Evolutionary conservation across 2,888 invertebrate species (phyloP).

Genomic region (Agrilus cyanescens): DNA sequence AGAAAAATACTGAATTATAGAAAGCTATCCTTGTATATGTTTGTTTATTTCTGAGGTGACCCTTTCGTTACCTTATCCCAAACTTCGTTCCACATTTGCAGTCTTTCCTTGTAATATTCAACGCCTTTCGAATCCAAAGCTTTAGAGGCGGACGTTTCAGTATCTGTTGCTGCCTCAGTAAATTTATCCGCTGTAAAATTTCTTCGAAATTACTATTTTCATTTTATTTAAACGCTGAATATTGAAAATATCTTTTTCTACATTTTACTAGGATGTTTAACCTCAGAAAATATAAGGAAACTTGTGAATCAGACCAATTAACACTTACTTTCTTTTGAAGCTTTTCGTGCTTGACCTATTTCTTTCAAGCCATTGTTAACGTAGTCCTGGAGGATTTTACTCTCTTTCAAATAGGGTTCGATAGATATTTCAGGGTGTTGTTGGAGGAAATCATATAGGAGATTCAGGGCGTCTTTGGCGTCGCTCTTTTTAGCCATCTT

Average conservation of each 20-base stretch:
- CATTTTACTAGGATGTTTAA: too few relatives aligned
- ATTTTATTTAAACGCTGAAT: too few relatives aligned
- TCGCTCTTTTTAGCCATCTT: constrained; percentile 84
- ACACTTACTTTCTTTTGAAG: constrained; percentile 6
- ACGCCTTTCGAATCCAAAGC: constrained; percentile 5
- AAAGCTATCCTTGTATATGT: too few relatives aligned
- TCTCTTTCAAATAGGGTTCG: constrained; percentile 72
- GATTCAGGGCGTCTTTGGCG: constrained; percentile 66
- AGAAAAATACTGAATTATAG: too few relatives aligned
- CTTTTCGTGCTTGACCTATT: constrained; percentile 35
- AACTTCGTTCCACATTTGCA: constrained; percentile 25
- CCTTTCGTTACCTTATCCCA: constrained; percentile 15
- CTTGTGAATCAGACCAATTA: too few relatives aligned
- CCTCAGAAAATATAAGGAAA: too few relatives aligned
- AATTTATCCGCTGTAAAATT: not conserved
- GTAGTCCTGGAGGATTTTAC: constrained; percentile 77
- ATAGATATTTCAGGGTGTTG: constrained; percentile 77
- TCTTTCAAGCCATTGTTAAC: constrained; percentile 64
- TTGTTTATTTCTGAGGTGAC: not conserved
- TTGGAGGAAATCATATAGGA: constrained; percentile 68
- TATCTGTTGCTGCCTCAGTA: not conserved
- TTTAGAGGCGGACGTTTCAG: too few relatives aligned
- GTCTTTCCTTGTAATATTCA: constrained; percentile 27
- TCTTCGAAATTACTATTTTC: too few relatives aligned
- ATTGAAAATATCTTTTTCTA: too few relatives aligned